Conservation (phyloP, 2,797 vertebrate genomes). For the Delichon dasypus region DNA sequence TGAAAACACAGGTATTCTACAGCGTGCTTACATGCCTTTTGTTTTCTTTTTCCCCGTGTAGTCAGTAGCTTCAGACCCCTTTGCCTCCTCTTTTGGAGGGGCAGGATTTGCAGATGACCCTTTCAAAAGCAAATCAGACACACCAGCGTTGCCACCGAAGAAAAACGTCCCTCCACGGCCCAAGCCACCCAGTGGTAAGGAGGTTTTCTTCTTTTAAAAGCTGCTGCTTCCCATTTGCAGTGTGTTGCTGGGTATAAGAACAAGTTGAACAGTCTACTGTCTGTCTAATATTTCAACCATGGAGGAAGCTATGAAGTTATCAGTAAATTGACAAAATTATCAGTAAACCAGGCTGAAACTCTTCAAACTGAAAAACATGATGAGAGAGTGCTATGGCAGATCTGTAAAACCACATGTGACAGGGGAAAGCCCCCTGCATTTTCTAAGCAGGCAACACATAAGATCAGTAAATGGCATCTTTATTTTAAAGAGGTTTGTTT, state of each 20-base stretch:
- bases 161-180: conserved; percentile 92
- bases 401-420: neutral
- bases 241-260: neutral
- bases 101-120: conserved; percentile 89
- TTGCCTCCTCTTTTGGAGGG: conserved; percentile 76
- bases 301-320: neutral
- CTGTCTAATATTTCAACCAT: neutral
- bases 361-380: neutral
- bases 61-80: conserved; percentile 74
- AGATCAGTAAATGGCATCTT: neutral
- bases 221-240: neutral
- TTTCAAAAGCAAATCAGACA: conserved; percentile 91
- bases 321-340: neutral
- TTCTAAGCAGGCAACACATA: neutral
- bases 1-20: neutral
- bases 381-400: neutral
- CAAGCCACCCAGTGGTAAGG: conserved; percentile 95
- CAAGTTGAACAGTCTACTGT: neutral
- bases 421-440: fast-evolving
- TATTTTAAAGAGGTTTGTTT: neutral
- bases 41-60: conserved; percentile 51
- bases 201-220: neutral
- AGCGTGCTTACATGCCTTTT: conserved; percentile 14
- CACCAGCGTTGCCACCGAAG: conserved; percentile 93
- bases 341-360: neutral